Conservation (phyloP, 2,113 vertebrate genomes). For the Phocoena sinus region DNA sequence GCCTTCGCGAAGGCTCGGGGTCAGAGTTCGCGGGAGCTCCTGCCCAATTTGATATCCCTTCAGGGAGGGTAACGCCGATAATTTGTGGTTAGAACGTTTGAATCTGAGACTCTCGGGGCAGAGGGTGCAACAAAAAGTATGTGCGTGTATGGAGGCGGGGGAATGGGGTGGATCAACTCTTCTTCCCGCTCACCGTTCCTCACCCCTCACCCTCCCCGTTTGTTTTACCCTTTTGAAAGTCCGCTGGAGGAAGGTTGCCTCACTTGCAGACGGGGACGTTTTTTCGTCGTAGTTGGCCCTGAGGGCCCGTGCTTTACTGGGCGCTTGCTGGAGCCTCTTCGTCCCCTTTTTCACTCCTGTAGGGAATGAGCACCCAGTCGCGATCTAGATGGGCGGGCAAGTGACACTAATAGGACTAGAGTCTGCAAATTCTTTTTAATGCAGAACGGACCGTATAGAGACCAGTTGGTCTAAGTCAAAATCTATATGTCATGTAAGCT, state of each 20-base stretch:
- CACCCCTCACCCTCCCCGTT: no score
- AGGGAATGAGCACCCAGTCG: background rate
- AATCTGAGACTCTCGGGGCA: background rate
- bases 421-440: background rate
- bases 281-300: background rate
- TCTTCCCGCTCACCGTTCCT: slow-evolving; percentile 18
- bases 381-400: background rate
- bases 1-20: background rate
- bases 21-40: slow-evolving; percentile 64
- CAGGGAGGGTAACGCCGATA: background rate
- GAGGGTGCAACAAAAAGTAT: background rate
- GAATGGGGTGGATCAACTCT: background rate
- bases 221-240: background rate
- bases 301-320: background rate
- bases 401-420: background rate
- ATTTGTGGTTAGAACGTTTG: background rate
- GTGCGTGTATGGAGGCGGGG: background rate
- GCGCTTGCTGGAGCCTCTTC: background rate
- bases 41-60: slow-evolving; percentile 33
- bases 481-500: background rate
- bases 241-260: background rate
- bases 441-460: background rate
- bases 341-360: background rate
- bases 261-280: background rate
- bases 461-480: background rate